A percentile compares a stretch with the other conserved stretches of the same genome.
Evolutionary conservation across 2,113 vertebrate species (phyloP).

Genomic region (Acanthochromis polyacanthus): DNA sequence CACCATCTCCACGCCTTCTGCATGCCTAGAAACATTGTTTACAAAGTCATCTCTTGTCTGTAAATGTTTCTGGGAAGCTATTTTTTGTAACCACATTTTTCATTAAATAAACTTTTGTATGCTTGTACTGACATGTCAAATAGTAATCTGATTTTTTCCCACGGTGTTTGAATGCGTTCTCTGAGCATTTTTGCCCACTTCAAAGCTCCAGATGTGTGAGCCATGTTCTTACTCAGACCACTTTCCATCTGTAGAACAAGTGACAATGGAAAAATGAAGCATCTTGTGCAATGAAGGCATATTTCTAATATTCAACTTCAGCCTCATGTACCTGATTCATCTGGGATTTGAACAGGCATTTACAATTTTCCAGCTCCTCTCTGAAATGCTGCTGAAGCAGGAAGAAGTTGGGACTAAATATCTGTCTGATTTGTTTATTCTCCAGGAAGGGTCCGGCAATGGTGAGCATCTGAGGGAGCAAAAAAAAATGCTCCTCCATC

Average conservation of each 20-base stretch:
- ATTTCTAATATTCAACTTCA: background rate
- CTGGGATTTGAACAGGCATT: conserved; percentile 79
- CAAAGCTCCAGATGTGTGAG: conserved; percentile 83
- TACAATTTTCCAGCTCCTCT: conserved; percentile 85
- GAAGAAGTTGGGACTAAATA: conserved; percentile 85
- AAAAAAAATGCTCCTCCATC: background rate
- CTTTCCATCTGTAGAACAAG: conserved; percentile 73
- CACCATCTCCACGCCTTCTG: conserved; percentile 71
- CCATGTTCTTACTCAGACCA: conserved; percentile 85
- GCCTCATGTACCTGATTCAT: conserved; percentile 76
- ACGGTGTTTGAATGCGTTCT: conserved; percentile 81
- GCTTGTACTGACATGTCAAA: conserved; percentile 79
- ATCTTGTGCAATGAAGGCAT: background rate
- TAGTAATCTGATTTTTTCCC: conserved; percentile 82
- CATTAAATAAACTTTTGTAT: background rate
- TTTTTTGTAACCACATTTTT: background rate
- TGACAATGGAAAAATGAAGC: background rate
- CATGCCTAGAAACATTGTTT: conserved; percentile 64
- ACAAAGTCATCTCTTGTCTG: background rate
- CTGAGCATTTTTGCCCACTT: conserved; percentile 86
- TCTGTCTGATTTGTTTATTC: conserved; percentile 82
- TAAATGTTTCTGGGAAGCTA: too few species aligned
- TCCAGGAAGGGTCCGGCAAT: conserved; percentile 87
- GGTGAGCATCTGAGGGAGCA: conserved; percentile 81
- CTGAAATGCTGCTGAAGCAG: conserved; percentile 83